Evolutionary conservation across 1,140 invertebrate species (phyloP), one percentile per base, ranked within the genome.

Genomic region (Drosophila subpulchrella): DNA sequence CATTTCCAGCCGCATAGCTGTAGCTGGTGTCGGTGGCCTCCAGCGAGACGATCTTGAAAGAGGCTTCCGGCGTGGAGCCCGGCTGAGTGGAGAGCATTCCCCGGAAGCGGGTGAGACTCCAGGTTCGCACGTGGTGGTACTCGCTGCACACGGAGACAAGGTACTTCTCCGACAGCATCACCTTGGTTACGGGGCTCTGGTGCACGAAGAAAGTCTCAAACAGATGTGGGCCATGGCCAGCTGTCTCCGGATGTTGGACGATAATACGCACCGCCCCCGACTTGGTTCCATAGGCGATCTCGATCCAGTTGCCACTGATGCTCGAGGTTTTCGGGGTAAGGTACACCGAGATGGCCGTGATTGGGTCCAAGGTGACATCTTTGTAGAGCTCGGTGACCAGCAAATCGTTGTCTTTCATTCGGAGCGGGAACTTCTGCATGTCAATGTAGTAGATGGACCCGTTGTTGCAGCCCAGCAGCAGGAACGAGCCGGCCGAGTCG

Each of bases 121-220:
- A 99, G 58, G 97, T 98, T 56, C 98, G 94, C 6, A 99, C 98
- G 93, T 99, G 98, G 93, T 99, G 99, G 91, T 99, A 99, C 92
- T 99, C 98, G 78, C 97, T 98, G 93, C 98, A 99, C 0, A 99
- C 98, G 0, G 98, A 99, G 3, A 99, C 97, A 13, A 99, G 93
- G 93, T 98, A 98, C 93, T 98, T 99, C 93, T 99, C 98, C 13
- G 98, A 99, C 10, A 99, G 93, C 48, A 98, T 98, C 6, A 97
- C 96, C 94, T 98, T 98, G 17, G 96, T 98, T 11, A 99, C 97
- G 51, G 97, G 97, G 92, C 97, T 98, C 90, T 98, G 96, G 93
- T 99, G 98, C 0, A 99, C 98, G 4, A 97, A 99, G 91, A 99
- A 99, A 0, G 98, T 99, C 94, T 99, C 98, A 93, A 99, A 99